Percentiles rank a stretch among this genome's conserved stretches.
Conservation (phyloP, 2,888 invertebrate genomes). For the Sceliomorpha sp. region DNA sequence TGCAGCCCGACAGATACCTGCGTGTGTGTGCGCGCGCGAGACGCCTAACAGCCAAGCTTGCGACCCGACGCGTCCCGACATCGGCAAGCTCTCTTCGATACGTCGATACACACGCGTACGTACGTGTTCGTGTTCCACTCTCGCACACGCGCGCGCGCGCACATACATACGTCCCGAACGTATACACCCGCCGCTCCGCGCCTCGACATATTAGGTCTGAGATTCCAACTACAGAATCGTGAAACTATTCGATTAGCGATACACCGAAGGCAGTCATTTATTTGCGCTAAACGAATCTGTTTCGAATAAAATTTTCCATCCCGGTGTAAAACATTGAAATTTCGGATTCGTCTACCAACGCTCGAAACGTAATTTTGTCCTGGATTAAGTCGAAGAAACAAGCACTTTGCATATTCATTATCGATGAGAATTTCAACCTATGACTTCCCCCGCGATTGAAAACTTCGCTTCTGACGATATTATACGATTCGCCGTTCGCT, state of each 20-base stretch:
- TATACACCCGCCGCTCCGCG: slow-evolving; percentile 1
- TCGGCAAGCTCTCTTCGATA: slow-evolving; percentile 36
- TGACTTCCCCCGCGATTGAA: no score
- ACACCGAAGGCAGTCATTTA: slow-evolving; percentile 46
- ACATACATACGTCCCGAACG: slow-evolving; percentile 4
- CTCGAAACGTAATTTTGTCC: slow-evolving; percentile 28
- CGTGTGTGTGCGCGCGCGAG: slow-evolving; percentile 43
- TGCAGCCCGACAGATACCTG: slow-evolving; percentile 44
- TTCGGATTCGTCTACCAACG: slow-evolving; percentile 32
- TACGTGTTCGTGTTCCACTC: no score
- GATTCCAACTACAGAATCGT: slow-evolving; percentile 54
- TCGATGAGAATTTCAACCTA: no score
- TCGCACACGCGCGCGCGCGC: slow-evolving; percentile 7
- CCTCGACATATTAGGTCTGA: slow-evolving; percentile 53
- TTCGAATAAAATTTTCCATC: slow-evolving; percentile 39
- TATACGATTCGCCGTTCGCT: no score
- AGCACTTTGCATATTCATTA: slow-evolving; percentile 16
- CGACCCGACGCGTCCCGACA: slow-evolving; percentile 35
- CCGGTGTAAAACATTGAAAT: slow-evolving; percentile 31
- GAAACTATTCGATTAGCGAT: slow-evolving; percentile 57
- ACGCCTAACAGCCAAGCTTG: slow-evolving; percentile 29
- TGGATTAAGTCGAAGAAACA: slow-evolving; percentile 20
- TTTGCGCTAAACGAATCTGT: slow-evolving; percentile 43
- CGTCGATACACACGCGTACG: slow-evolving; percentile 54
- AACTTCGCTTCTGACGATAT: no score